Base-by-base conservation (phyloP, 2,113 vertebrate genomes). In the Montifringilla adamsi region DNA sequence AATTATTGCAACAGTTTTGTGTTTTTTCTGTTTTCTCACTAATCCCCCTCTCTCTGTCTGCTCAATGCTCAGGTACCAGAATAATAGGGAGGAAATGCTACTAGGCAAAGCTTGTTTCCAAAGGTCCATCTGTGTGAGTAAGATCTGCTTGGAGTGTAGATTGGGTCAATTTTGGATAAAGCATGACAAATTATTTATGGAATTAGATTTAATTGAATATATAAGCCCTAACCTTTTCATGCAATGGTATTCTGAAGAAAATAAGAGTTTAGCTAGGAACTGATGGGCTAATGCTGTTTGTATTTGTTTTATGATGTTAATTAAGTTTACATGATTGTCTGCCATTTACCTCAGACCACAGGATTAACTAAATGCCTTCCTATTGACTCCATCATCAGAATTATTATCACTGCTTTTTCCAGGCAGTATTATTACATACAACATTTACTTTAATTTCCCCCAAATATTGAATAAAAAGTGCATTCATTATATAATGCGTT, bases 401-500 rank as follows among this genome's bases (percentile, higher is more conserved):
- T 96, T 93, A 92, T 91, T 93, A 80, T 77, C 85, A 88, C 69
- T 93, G 52, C 77, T 67, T 95, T 68, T 97, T 93, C 88, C 94
- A 87, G 47, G 66, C 63, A 88, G 59, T 79, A 82, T 47, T 85
- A 90, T 84, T 85, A 47, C 83, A 63, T 89, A 68, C 44, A 75
- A 88, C 66, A 80, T 92, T 83, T 96, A 66, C 76, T 96, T 83
- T 93, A 13, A 69, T 92, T 93, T 78, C 44, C 64, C 44, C 58
- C 43, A 59, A 95, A 92, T 63, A 81, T 0, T 87, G 84, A 93
- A 92, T 95, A 94, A 96, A 95, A 95, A 94, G 22, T 35, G 70
- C 68, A 89, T 94, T 93, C 82, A 96, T 93, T 95, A 88, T 89
- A 90, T 50, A 85, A 90, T 16, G 58, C 91, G 82, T 91, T 96